phyloP scores from a whole-genome alignment of 2,797 vertebrate genomes.

The Prionace glauca region DNA sequence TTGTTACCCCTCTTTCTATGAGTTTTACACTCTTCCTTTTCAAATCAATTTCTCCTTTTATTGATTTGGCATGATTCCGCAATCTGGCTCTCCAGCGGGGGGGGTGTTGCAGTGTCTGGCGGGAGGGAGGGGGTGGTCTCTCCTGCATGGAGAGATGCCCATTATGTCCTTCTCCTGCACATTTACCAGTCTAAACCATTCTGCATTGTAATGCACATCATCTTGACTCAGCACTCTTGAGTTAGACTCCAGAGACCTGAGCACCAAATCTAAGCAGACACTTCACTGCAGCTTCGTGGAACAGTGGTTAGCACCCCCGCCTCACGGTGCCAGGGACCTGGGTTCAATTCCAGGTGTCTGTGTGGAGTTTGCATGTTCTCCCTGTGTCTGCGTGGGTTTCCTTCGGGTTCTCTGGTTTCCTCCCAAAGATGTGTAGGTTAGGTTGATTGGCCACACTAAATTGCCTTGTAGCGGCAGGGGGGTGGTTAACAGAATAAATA shows the following conservation, averaged over 20 bases:
- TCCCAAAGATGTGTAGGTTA: too few relatives aligned
- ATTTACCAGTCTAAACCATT: not conserved
- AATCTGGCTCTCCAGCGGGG: not conserved
- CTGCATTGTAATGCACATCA: not conserved
- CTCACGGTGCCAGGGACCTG: too few relatives aligned
- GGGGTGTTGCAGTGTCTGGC: too few relatives aligned
- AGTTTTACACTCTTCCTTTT: not conserved
- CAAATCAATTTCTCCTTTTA: not conserved
- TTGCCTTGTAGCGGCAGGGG: too few relatives aligned
- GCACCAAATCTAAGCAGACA: not conserved
- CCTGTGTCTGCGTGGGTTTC: too few relatives aligned
- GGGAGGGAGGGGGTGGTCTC: too few relatives aligned
- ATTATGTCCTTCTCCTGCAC: not conserved
- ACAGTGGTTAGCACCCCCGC: too few relatives aligned
- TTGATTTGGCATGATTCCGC: not conserved
- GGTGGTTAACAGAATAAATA: too few relatives aligned
- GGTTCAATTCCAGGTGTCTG: too few relatives aligned
- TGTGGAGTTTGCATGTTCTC: too few relatives aligned
- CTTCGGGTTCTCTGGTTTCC: too few relatives aligned
- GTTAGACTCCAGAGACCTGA: not conserved
- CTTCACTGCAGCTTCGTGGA: not conserved
- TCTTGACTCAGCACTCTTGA: not conserved
- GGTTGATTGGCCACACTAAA: too few relatives aligned
- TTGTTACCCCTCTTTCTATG: not conserved
- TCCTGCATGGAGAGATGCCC: not conserved